phyloP scores from a whole-genome alignment of 1,140 invertebrate genomes.

The Drosophila navojoa region DNA sequence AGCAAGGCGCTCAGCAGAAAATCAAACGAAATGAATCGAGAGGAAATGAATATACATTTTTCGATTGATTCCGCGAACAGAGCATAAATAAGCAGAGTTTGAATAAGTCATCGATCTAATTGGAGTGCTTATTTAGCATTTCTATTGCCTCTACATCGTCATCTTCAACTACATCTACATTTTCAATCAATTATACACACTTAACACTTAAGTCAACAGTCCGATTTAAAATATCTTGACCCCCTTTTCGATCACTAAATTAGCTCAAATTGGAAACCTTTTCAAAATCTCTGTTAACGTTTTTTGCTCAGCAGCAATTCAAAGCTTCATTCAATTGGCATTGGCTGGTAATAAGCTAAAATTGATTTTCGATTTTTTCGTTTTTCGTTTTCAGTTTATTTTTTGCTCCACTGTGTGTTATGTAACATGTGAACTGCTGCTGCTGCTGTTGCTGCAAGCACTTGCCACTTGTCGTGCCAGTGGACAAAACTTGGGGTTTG shows the following conservation, averaged over 20 bases:
- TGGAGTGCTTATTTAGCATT: too few relatives aligned
- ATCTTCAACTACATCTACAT: not conserved
- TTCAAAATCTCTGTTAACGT: constrained; percentile 27
- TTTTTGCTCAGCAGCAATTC: constrained; percentile 30
- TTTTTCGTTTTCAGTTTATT: not conserved
- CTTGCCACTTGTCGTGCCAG: constrained; percentile 50
- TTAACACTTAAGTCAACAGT: too few relatives aligned
- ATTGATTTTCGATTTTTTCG: constrained; percentile 10
- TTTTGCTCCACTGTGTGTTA: constrained; percentile 39
- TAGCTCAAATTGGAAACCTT: constrained; percentile 16
- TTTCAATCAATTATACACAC: not conserved
- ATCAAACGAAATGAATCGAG: not conserved
- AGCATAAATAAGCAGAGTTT: too few relatives aligned
- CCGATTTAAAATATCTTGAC: too few relatives aligned
- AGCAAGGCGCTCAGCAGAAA: not conserved
- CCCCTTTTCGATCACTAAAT: not conserved
- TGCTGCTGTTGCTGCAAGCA: constrained; percentile 40
- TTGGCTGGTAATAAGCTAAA: constrained; percentile 35
- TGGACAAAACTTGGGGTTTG: not conserved
- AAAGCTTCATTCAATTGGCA: constrained; percentile 18
- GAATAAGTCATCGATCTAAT: too few relatives aligned
- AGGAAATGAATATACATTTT: not conserved
- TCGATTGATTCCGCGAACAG: not conserved
- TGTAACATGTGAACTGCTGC: constrained; percentile 43
- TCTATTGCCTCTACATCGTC: not conserved